These are phyloP conservation scores for Hirudo medicinalis DNA, from an alignment of 1,140 invertebrate species.

Conservation along the genomic window DNA sequence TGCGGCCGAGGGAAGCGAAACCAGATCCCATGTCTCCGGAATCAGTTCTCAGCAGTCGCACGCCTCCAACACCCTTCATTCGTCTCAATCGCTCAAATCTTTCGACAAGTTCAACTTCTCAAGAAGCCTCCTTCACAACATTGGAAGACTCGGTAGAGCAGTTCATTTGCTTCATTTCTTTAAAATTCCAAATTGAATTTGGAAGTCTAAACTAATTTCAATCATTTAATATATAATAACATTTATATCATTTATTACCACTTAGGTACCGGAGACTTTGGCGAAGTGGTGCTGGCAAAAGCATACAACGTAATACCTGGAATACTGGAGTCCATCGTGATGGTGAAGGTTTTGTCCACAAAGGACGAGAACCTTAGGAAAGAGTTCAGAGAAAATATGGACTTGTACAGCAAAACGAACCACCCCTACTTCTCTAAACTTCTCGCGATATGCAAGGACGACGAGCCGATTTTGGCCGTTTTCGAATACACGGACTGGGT, in stretches of 20 bases:
- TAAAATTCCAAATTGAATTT: background rate
- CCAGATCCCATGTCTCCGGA: conserved; percentile 55
- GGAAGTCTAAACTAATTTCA: background rate
- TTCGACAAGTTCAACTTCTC: conserved; percentile 59
- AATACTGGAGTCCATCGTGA: conserved; percentile 46
- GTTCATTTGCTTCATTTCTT: background rate
- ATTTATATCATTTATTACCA: background rate
- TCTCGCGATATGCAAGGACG: conserved; percentile 64
- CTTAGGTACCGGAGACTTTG: conserved; percentile 70
- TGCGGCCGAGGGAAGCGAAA: conserved; percentile 34
- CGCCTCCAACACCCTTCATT: conserved; percentile 41
- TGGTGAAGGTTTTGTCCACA: conserved; percentile 61
- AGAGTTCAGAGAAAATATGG: conserved; percentile 64
- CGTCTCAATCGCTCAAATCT: conserved; percentile 45
- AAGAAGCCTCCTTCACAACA: conserved; percentile 57
- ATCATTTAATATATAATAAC: background rate
- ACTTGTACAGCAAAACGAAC: conserved; percentile 64
- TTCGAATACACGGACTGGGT: conserved; percentile 84
- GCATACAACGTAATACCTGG: conserved; percentile 40
- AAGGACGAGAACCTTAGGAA: conserved; percentile 61
- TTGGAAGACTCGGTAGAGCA: conserved; percentile 57
- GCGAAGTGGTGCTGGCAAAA: conserved; percentile 69
- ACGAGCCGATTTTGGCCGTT: conserved; percentile 76
- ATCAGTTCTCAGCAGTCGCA: conserved; percentile 35
- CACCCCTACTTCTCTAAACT: conserved; percentile 66